Conservation (phyloP, 1,140 invertebrate species). For the Pogonus chalceus region DNA sequence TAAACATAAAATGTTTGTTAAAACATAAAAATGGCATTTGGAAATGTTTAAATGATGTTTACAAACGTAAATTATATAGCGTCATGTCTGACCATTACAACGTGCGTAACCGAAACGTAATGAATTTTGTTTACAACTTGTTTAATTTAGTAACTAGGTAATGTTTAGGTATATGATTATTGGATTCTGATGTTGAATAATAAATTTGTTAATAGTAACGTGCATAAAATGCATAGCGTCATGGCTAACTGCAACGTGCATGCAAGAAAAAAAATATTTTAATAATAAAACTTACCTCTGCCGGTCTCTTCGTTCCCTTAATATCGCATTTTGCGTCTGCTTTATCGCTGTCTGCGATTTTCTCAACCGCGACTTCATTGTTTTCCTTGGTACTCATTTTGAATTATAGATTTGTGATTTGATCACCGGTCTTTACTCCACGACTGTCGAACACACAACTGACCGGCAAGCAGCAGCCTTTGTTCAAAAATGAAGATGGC, state of each 20-base stretch:
- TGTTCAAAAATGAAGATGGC: constrained; percentile 77
- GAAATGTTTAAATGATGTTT: not conserved
- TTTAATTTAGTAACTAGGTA: too few relatives aligned
- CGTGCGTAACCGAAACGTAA: not conserved
- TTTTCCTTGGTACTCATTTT: constrained; percentile 78
- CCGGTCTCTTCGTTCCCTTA: constrained; percentile 77
- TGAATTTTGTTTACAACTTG: too few relatives aligned
- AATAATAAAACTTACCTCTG: constrained; percentile 63
- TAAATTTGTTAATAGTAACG: not conserved
- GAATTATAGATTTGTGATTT: constrained; percentile 41
- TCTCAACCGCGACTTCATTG: constrained; percentile 73
- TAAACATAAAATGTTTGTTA: not conserved
- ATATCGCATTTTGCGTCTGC: constrained; percentile 66
- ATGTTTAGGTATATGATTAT: too few relatives aligned
- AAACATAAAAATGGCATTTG: not conserved
- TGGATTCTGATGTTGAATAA: too few relatives aligned
- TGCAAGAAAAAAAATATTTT: constrained; percentile 9
- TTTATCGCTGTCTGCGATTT: constrained; percentile 67
- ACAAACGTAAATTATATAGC: not conserved
- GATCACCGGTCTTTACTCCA: constrained; percentile 38
- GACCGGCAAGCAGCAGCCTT: constrained; percentile 48
- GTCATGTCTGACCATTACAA: not conserved
- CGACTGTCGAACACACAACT: constrained; percentile 48
- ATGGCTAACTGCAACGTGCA: not conserved
- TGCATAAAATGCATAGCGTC: not conserved